Conservation (phyloP, 2,797 vertebrate genomes). For the Heterohyrax brucei region DNA sequence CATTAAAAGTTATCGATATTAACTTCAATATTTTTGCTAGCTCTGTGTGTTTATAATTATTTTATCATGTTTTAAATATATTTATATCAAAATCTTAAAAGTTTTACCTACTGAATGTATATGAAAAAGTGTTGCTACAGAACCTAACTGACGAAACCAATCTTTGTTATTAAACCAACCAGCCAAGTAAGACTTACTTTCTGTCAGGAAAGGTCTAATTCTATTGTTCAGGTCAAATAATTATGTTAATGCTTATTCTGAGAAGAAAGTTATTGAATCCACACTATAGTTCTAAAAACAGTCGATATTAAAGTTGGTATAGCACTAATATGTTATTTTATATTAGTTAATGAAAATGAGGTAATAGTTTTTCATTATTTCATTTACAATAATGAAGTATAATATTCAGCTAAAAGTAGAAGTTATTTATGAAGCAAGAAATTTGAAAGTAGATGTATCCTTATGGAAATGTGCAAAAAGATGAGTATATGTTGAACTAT, state of each 20-base stretch:
- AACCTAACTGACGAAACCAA: neutral
- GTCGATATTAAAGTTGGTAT: neutral
- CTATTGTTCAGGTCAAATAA: slow-evolving; percentile 22
- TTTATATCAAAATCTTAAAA: neutral
- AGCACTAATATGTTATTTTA: slow-evolving; percentile 22
- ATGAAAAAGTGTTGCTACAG: neutral
- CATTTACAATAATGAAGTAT: neutral
- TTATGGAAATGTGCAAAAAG: neutral
- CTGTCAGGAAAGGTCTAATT: neutral
- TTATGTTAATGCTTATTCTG: slow-evolving; percentile 24
- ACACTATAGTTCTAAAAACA: neutral
- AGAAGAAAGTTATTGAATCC: neutral
- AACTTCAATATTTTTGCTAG: neutral
- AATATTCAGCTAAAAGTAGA: neutral
- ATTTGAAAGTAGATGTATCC: neutral
- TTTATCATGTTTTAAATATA: slow-evolving; percentile 4
- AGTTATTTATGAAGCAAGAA: neutral
- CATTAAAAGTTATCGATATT: neutral
- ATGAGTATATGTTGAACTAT: neutral
- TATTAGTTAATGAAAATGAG: neutral
- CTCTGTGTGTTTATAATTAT: slow-evolving; percentile 8
- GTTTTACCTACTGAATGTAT: neutral
- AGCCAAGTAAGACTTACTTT: too few relatives aligned
- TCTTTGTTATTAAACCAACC: neutral
- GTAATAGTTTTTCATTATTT: neutral